Evolutionary conservation across 1,140 invertebrate genomes (phyloP), one percentile per base, ranked within the genome.

Genomic region (Polyergus mexicanus): DNA sequence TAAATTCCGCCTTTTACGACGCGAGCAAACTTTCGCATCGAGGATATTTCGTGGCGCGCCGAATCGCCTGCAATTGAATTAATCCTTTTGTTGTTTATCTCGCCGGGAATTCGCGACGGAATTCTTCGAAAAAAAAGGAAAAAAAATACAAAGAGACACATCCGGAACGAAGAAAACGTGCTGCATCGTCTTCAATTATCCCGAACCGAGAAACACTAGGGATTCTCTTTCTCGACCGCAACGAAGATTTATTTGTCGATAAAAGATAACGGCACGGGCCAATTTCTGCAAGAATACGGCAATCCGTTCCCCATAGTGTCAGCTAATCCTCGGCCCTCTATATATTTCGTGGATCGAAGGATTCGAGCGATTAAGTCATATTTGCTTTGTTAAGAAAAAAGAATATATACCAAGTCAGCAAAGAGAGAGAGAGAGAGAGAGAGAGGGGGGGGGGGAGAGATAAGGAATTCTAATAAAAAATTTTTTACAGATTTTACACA

Each of bases 241-340:
- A 72, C 65, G n/a, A 63, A 74, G 89, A 90, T 90, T 90, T 90
- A 89, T 90, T 89, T 81, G 86, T 85, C 89, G 54, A 75, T 86
- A 89, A 88, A 89, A 78, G 86, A 77, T 56, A 72, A n/a, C 63
- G n/a, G 69, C 51, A 32, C 60, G 72, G 58, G 47, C 89, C 86
- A 90, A 90, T 90, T 90, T 88, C 89, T 51, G 62, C 84, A 60
- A 54, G 76, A 77, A 85, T 74, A 71, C 54, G 74, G 58, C 69
- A 58, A 90, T 77, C 54, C 75, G 65, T 75, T 85, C 51, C 69
- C 56, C 28, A 85, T 60, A n/a, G 25, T 66, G 66, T 22, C 75
- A 28, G 16, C 11, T 80, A 35, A 5, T 19, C 11, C 13, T 8
- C 25, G 4, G 3, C 8, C 11, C 0, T 44, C 8, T 25, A 69